Conservation (phyloP, 2,797 vertebrate genomes). For the Squalus acanthias region DNA sequence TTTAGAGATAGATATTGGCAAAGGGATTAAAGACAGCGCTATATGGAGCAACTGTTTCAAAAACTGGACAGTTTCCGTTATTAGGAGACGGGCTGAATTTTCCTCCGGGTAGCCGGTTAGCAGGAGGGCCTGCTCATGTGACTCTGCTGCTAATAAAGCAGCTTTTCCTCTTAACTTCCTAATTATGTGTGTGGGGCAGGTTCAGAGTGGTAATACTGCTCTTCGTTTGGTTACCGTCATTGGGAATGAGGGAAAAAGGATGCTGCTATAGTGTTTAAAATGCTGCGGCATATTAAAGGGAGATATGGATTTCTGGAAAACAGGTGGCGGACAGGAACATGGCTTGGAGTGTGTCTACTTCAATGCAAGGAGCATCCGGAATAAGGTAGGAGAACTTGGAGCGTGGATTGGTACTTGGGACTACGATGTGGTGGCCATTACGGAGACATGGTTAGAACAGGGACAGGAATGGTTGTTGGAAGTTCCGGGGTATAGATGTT, state of each 20-base stretch:
- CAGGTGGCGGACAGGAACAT: neutral
- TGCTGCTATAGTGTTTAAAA: neutral
- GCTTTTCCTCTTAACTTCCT: neutral
- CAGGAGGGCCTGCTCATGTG: neutral
- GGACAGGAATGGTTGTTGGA: no score
- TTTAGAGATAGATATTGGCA: neutral
- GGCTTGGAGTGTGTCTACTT: no score
- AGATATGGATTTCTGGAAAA: neutral
- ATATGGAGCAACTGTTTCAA: neutral
- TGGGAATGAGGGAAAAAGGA: neutral
- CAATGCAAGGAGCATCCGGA: no score
- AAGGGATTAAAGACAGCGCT: neutral
- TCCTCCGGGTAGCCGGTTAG: neutral
- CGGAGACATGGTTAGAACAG: no score
- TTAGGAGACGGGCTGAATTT: neutral
- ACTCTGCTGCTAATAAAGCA: neutral
- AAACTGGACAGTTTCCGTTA: neutral
- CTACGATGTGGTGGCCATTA: no score
- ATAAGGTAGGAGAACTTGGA: no score
- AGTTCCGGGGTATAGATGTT: no score
- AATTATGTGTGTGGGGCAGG: neutral
- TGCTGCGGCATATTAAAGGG: neutral
- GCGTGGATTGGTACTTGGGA: no score
- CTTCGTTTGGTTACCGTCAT: no score
- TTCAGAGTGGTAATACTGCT: neutral